Conservation (phyloP, 2,888 invertebrate species). For the Torymus tubicola region DNA sequence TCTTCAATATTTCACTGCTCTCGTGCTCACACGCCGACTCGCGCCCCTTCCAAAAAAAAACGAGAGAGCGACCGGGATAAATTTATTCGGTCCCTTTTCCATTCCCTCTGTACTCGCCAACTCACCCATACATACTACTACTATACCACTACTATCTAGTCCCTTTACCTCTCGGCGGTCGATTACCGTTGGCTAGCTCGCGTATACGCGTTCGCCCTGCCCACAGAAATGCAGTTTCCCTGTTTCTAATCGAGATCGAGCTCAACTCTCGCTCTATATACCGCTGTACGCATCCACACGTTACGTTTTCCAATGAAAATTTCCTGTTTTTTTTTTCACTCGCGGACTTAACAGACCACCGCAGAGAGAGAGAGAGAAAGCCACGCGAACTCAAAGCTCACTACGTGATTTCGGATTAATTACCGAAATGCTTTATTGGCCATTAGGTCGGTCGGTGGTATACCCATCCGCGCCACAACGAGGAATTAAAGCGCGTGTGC, state of each 20-base stretch:
- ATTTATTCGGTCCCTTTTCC: constrained; percentile 3
- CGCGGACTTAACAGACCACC: constrained; percentile 3
- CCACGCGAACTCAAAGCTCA: too few species aligned
- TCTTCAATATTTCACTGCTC: not conserved
- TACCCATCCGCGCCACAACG: not conserved
- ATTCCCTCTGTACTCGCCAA: not conserved
- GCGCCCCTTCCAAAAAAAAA: not conserved
- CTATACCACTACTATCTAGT: too few species aligned
- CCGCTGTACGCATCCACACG: not conserved
- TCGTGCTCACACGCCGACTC: too few species aligned
- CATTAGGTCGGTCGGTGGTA: constrained; percentile 17
- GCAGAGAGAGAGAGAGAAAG: too few species aligned
- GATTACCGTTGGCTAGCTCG: not conserved
- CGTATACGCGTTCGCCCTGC: not conserved
- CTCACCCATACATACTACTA: too few species aligned
- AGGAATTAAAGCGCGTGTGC: constrained; percentile 23
- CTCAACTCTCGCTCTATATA: not conserved
- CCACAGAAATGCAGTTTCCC: constrained; percentile 49
- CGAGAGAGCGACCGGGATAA: not conserved
- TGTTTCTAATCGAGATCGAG: constrained; percentile 41
- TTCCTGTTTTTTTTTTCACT: constrained; percentile 8
- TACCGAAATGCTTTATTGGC: constrained; percentile 29
- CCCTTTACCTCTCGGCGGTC: too few species aligned
- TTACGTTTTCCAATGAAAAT: constrained; percentile 10
- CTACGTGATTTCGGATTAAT: constrained; percentile 28